phyloP scores from a whole-genome alignment of 2,113 vertebrate genomes.

The Tragelaphus buxtoni region DNA sequence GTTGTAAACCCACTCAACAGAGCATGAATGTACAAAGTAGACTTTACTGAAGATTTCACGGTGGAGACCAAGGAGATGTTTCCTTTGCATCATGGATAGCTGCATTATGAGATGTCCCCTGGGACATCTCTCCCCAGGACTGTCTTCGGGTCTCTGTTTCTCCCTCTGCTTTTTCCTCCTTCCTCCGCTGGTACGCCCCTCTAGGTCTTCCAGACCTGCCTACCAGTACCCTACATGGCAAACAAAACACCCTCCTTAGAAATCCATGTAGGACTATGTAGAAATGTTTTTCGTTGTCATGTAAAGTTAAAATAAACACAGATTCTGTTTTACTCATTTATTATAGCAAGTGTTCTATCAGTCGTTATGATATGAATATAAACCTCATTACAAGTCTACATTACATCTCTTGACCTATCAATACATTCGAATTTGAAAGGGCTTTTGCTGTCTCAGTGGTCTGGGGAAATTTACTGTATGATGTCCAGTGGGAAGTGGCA shows the following conservation, averaged over 20 bases:
- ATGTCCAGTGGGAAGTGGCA: background rate
- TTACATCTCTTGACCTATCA: background rate
- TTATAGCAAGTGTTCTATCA: background rate
- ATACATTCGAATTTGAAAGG: background rate
- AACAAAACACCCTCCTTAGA: background rate
- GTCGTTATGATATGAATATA: background rate
- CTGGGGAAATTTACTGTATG: background rate
- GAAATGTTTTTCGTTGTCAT: background rate
- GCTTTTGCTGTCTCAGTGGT: background rate
- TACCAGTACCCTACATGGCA: background rate
- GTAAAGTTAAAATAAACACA: background rate
- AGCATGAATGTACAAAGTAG: background rate
- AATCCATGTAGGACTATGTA: background rate
- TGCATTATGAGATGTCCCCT: background rate
- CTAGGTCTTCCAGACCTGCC: background rate
- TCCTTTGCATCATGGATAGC: background rate
- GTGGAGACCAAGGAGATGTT: background rate
- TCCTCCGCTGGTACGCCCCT: fast-evolving
- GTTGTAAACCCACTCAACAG: background rate
- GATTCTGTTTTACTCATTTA: background rate
- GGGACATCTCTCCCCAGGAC: background rate
- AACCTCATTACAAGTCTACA: background rate
- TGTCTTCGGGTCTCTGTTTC: background rate
- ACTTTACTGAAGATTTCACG: background rate
- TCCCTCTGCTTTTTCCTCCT: background rate